phyloP scores from a whole-genome alignment of 2,113 vertebrate genomes.

The Argyrosomus japonicus region DNA sequence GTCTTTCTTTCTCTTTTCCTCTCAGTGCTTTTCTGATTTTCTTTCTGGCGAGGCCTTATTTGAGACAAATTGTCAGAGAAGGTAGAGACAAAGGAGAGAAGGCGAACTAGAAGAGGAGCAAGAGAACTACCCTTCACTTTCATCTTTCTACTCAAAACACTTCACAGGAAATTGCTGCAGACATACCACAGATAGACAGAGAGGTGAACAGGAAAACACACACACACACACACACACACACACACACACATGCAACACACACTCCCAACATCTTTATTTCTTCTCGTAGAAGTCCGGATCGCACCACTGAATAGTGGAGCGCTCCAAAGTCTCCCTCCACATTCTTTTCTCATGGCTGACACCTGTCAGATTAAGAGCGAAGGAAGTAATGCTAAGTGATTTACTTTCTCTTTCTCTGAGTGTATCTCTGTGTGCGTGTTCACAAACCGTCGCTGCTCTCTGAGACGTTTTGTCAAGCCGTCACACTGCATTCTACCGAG shows the following conservation, averaged over 20 bases:
- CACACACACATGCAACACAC: conserved; percentile 13
- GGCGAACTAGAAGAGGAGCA: conserved; percentile 11
- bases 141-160: conserved; percentile 57
- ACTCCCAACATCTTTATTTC: conserved; percentile 48
- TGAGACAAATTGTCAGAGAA: conserved; percentile 43
- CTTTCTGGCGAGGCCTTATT: conserved; percentile 53
- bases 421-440: conserved; percentile 14
- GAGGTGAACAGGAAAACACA: conserved; percentile 13
- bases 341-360: conserved; percentile 31
- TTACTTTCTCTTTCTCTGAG: conserved; percentile 31
- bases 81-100: conserved; percentile 24
- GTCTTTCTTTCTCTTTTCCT: background rate
- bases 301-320: conserved; percentile 19
- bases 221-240: conserved; percentile 17
- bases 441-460: conserved; percentile 18
- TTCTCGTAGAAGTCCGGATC: conserved; percentile 34
- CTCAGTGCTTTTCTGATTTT: conserved; percentile 1
- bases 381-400: conserved; percentile 47
- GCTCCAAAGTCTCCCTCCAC: conserved; percentile 29
- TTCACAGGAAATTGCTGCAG: conserved; percentile 69
- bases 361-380: conserved; percentile 55
- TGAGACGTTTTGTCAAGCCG: conserved; percentile 46
- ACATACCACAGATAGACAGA: conserved; percentile 36
- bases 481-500: conserved; percentile 30
- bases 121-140: conserved; percentile 55